Conservation (phyloP, 2,113 vertebrate species). For the Charadrius vociferus region DNA sequence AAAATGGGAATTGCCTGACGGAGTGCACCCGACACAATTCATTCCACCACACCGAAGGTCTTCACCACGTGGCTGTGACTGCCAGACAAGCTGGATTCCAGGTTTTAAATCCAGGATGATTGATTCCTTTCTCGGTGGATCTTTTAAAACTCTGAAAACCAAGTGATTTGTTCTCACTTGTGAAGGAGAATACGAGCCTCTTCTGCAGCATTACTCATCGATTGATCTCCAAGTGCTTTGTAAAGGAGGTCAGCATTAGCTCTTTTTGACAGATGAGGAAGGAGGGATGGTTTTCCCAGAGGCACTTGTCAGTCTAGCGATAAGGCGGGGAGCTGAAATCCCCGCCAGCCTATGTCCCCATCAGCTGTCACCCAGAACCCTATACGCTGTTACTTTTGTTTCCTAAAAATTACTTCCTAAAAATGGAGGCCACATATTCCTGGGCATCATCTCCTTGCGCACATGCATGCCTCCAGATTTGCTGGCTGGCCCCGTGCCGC, state of each 20-base stretch:
- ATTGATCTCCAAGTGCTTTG: background rate
- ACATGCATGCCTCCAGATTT: accelerated
- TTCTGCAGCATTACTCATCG: background rate
- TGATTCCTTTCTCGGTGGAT: background rate
- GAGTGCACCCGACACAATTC: background rate
- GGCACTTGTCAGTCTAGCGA: background rate
- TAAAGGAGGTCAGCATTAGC: background rate
- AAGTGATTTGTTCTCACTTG: background rate
- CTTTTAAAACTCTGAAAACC: background rate
- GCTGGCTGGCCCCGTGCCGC: accelerated
- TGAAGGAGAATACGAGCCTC: background rate
- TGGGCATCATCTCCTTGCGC: background rate
- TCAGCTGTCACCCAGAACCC: background rate
- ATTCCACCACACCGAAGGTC: background rate
- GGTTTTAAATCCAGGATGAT: background rate
- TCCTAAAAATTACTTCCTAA: background rate
- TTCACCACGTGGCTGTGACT: background rate
- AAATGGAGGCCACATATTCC: background rate
- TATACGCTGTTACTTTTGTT: background rate
- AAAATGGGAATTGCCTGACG: background rate
- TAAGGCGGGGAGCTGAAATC: background rate
- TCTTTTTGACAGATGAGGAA: background rate
- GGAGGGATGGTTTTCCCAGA: background rate
- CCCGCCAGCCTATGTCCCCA: background rate
- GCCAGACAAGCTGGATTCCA: background rate